A percentile compares a stretch with the other conserved stretches of the same genome.
Conservation (phyloP, 1,140 invertebrate genomes). For the Leguminivora glycinivorella region DNA sequence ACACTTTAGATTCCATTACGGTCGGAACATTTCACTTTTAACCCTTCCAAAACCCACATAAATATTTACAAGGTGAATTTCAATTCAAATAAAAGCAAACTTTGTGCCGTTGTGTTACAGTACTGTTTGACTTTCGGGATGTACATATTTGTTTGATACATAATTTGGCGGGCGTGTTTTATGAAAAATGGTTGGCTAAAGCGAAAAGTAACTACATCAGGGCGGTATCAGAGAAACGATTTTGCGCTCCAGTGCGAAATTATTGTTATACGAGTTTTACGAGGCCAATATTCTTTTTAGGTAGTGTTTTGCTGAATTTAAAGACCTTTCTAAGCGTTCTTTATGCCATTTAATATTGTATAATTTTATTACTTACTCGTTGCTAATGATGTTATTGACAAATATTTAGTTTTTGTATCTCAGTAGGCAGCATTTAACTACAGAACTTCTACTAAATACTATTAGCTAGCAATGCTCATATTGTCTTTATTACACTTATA, state of each 20-base stretch:
- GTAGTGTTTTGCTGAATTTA: background rate
- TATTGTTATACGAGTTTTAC: conserved; percentile 17
- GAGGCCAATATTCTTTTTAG: background rate
- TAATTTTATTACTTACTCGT: no score
- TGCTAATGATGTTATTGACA: no score
- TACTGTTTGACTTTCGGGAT: background rate
- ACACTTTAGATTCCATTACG: conserved; percentile 28
- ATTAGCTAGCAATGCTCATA: no score
- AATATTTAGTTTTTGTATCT: no score
- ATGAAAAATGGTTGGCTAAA: conserved; percentile 25
- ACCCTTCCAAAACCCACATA: conserved; percentile 26
- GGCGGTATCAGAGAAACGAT: conserved; percentile 16
- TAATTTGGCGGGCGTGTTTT: conserved; percentile 16
- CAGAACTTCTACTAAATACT: no score
- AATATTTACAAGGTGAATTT: conserved; percentile 18
- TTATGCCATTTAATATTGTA: no score
- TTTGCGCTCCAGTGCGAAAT: background rate
- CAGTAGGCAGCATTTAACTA: no score
- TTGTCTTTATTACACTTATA: no score
- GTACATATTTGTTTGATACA: conserved; percentile 2
- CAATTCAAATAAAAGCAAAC: conserved; percentile 10
- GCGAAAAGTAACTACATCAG: conserved; percentile 19
- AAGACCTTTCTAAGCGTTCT: no score
- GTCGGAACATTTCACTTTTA: conserved; percentile 14
- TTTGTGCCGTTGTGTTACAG: background rate